A percentile compares a stretch with the other conserved stretches of the same genome.
Conservation (phyloP, 1,140 invertebrate species). For the Macrotrachela quadricornifera region DNA sequence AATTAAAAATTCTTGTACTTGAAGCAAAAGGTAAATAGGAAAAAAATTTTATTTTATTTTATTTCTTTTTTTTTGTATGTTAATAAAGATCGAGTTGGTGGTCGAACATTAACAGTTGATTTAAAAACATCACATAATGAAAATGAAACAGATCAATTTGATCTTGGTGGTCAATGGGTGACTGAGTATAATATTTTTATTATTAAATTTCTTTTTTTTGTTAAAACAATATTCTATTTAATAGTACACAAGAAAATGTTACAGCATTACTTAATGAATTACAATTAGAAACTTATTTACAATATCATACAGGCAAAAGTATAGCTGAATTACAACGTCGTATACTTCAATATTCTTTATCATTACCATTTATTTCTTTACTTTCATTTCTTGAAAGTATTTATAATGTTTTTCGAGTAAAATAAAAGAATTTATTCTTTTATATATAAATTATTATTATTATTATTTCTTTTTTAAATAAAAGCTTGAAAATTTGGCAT, state of each 20-base stretch:
- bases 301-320: conserved; percentile 24
- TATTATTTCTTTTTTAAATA: too few relatives aligned
- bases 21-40: conserved; percentile 16
- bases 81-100: conserved; percentile 22
- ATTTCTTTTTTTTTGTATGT: too few relatives aligned
- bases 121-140: conserved; percentile 12
- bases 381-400: conserved; percentile 18
- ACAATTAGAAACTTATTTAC: conserved; percentile 18
- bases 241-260: conserved; percentile 21
- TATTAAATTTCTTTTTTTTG: too few relatives aligned
- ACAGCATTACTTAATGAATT: conserved; percentile 21
- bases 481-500: background rate
- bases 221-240: background rate
- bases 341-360: conserved; percentile 17
- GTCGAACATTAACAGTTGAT: conserved; percentile 18
- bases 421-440: conserved; percentile 13
- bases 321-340: conserved; percentile 20
- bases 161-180: conserved; percentile 26
- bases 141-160: conserved; percentile 17
- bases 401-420: conserved; percentile 18
- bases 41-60: too few relatives aligned
- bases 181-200: conserved; percentile 14
- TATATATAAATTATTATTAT: background rate
- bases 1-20: conserved; percentile 17
- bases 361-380: conserved; percentile 23